Base-by-base conservation (phyloP, 2,113 vertebrate species). In the Sinocyclocheilus rhinocerous region DNA sequence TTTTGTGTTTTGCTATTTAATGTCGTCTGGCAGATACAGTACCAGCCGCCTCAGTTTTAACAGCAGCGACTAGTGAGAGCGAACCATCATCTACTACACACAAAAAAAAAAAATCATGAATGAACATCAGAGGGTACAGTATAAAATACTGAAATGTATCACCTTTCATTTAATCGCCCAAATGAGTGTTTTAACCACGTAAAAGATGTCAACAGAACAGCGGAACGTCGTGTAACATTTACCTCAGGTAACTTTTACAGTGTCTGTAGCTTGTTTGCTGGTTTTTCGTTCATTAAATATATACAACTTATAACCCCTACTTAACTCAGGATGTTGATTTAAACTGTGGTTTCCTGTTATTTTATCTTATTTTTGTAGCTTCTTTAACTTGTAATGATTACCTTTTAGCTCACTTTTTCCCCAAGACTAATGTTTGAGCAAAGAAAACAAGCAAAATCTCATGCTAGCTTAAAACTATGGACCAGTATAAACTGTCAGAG, bases 321-420 rank as follows among this genome's bases (percentile, higher is more conserved):
- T 42, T 57, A 75, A 50, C 52, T 59, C 4, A 6, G 39, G 15
- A 4, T 63, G 7, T 45, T 45, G 8, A 57, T 65, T 69, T 83
- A 73, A 84, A 87, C 67, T 29, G 67, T 65, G 86, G 69, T 76
- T 81, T 76, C 57, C 59, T 73, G 76, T 12, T 63, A 77, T 81
- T 65, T 26, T 11, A 15, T 45, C 4, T 45, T 65, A 52, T 50
- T 26, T 50, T 4, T 69, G 4, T 24, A 22, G 42, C 5, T 29
- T 52, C 45, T 22, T 67, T 50, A 52, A 48, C 20, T 81, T 67
- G 52, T 3, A 26, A 24, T 12, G 22, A 65, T 45, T 24, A 8
- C 59, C 22, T 18, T 61, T 4, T 18, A 76, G 39, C 4, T 15
- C 4, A 26, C 7, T 76, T 76, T 61, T 26, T 2, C 16, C 42